Base-by-base conservation (phyloP, 1,140 invertebrate species). In the Lutraria rhynchaena region DNA sequence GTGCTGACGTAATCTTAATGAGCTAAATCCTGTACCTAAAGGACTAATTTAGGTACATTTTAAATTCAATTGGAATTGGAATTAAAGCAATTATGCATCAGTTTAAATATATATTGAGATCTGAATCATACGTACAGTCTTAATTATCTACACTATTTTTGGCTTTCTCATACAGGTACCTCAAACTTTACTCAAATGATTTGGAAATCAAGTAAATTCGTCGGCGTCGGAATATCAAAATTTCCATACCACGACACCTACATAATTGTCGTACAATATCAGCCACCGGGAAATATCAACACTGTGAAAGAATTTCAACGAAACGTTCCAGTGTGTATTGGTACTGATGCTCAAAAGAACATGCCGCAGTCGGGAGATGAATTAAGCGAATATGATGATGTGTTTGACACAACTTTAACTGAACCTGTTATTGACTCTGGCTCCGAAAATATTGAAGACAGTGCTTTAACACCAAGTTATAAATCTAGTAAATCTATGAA, bases 101-200 rank as follows among this genome's bases (percentile, higher is more conserved):
- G 15, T 5, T 15, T 41, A 41, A 7, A 7, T 5, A 41, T 41
- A 41, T 41, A 41, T 7, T 15, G 37, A 7, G 5, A 41, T 41
- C 37, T 7, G 5, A 41, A 41, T 41, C 5, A 41, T 41, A n/a
- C n/a, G n/a, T n/a, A n/a, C n/a, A n/a, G n/a, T n/a, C n/a, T 41
- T 5, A 41, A 15, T 41, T 41, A 41, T 7, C 15, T 7, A 5
- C 37, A 41, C 5, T 41, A 41, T 7, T 7, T 15, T 41, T 41
- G 37, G 15, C 35, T 60, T 65, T 53, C 15, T 65, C 73, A 70
- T 61, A 3, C 55, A 86, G 85, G 75, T 46, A 67, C 73, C 5
- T 70, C 73, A 7, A 65, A 84, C 31, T 86, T 86, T 69, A 86
- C 71, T 13, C 82, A 83, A 55, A 71, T 86, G 93, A 94, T 89